phyloP scores from a whole-genome alignment of 2,888 invertebrate species.

The Zonitis immaculata region DNA sequence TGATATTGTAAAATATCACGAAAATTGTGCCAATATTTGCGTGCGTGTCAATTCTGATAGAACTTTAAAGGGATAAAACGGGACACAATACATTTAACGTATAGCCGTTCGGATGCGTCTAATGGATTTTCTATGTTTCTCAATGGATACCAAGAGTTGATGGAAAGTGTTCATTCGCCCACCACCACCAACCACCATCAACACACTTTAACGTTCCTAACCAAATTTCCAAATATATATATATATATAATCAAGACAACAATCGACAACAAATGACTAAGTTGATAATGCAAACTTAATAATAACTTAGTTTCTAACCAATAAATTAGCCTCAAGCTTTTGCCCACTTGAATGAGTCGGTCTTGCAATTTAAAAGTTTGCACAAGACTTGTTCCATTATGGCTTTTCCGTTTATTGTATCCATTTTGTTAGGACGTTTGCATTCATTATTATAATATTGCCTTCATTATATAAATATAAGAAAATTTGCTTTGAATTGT shows the following conservation, averaged over 20 bases:
- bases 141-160: conserved; percentile 42
- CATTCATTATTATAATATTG: background rate
- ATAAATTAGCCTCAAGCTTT: conserved; percentile 30
- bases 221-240: conserved; percentile 27
- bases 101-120: conserved; percentile 43
- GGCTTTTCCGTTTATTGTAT: background rate
- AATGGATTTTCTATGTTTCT: conserved; percentile 49
- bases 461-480: conserved; percentile 10
- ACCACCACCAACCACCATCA: background rate
- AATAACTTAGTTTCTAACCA: conserved; percentile 36
- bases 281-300: conserved; percentile 46
- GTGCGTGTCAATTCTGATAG: conserved; percentile 14
- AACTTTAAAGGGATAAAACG: conserved; percentile 4
- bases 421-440: background rate
- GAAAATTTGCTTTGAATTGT: conserved; percentile 18
- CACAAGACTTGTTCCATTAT: conserved; percentile 1
- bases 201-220: conserved; percentile 14
- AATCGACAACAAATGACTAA: conserved; percentile 43
- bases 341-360: conserved; percentile 27
- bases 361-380: conserved; percentile 31
- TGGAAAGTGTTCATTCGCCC: conserved; percentile 31
- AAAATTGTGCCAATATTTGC: conserved; percentile 16
- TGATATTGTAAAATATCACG: no score
- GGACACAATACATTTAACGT: conserved; percentile 6
- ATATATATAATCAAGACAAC: conserved; percentile 32